Conservation (phyloP, 2,888 invertebrate genomes). For the Rhimphoctona megacephalus region DNA sequence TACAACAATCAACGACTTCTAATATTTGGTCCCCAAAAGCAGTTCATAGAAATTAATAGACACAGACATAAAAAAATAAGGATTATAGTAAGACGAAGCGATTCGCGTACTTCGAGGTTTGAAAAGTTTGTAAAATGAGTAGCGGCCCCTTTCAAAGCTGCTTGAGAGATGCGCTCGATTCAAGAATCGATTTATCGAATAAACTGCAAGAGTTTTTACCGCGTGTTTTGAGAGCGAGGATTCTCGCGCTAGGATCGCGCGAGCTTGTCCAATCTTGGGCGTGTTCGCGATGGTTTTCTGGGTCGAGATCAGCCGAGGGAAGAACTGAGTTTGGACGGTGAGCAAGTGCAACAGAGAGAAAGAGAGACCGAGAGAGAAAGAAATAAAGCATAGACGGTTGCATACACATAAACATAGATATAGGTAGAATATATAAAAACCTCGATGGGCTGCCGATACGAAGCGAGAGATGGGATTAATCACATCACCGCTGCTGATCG, state of each 20-base stretch:
- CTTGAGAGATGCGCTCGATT: conserved; percentile 51
- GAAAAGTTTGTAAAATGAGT: neutral
- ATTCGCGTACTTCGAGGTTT: too few relatives aligned
- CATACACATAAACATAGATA: conserved; percentile 28
- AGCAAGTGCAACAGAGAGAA: conserved; percentile 43
- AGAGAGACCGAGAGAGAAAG: conserved; percentile 17
- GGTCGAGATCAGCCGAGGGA: conserved; percentile 60
- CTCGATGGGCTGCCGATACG: conserved; percentile 78
- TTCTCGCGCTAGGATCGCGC: conserved; percentile 53
- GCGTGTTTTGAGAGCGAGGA: conserved; percentile 41
- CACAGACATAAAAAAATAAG: too few relatives aligned
- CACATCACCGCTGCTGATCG: conserved; percentile 81
- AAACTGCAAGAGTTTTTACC: conserved; percentile 41
- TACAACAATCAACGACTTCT: too few relatives aligned
- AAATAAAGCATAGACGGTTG: neutral
- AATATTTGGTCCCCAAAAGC: too few relatives aligned
- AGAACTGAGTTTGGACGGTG: conserved; percentile 50
- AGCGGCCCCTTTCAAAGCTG: conserved; percentile 38
- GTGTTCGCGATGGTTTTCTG: conserved; percentile 70
- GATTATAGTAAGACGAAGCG: too few relatives aligned
- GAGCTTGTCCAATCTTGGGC: conserved; percentile 62
- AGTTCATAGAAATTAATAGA: too few relatives aligned
- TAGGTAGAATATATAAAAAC: conserved; percentile 68
- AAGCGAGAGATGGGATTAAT: conserved; percentile 81
- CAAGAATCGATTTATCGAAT: conserved; percentile 66